Evolutionary conservation across 2,797 vertebrate species (phyloP).

Genomic region (Sebastes hopkinsi): DNA sequence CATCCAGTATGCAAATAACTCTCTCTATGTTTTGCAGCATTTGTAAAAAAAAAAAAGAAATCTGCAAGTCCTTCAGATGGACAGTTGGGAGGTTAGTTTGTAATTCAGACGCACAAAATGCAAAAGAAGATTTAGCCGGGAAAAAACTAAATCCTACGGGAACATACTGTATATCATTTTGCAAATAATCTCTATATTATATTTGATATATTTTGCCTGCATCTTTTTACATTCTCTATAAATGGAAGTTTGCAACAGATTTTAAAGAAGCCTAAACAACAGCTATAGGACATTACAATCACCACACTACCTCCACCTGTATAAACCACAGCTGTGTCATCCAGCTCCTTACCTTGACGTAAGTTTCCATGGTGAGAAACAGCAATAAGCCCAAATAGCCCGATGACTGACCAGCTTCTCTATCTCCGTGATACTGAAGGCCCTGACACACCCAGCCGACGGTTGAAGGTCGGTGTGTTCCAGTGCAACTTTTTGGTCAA

Average conservation of each 20-base stretch:
- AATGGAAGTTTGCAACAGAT: neutral
- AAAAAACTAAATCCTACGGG: neutral
- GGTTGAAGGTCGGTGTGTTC: no score
- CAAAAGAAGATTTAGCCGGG: neutral
- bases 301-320: neutral
- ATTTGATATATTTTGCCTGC: neutral
- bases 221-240: neutral
- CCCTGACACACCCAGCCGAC: no score
- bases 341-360: conserved; percentile 56
- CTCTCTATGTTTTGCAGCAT: neutral
- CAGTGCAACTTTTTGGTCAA: no score
- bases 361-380: conserved; percentile 44
- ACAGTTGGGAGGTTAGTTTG: neutral
- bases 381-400: conserved; percentile 18
- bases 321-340: neutral
- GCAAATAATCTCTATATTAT: neutral
- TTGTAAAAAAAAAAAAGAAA: neutral
- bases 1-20: neutral
- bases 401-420: conserved; percentile 4
- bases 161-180: neutral
- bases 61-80: neutral
- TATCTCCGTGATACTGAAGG: conserved; percentile 5
- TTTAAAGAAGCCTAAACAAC: neutral
- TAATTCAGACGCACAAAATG: neutral
- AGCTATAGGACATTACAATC: neutral